phyloP scores from a whole-genome alignment of 2,113 vertebrate species.

The Stomatorhinus ivindoensis region DNA sequence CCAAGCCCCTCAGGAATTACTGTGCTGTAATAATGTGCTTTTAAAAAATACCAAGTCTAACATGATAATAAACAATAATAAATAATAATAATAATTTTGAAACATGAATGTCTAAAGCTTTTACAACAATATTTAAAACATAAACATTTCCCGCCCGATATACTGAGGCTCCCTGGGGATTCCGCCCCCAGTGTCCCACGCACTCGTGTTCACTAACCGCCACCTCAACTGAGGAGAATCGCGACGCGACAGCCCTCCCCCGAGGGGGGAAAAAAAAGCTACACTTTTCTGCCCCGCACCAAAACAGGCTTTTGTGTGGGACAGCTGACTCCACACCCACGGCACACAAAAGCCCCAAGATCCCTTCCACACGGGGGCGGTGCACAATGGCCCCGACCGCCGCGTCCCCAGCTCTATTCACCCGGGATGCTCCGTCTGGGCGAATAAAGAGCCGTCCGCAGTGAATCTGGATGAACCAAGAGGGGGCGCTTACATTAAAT shows the following conservation, averaged over 20 bases:
- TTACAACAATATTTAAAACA: background rate
- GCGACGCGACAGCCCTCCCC: background rate
- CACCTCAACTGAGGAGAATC: background rate
- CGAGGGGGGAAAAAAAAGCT: background rate
- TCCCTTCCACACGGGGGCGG: background rate
- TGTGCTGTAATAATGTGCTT: background rate
- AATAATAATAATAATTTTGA: background rate
- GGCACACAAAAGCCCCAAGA: constrained; percentile 15
- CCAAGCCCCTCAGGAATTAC: background rate
- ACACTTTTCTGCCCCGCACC: constrained; percentile 1
- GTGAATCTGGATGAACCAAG: constrained; percentile 35
- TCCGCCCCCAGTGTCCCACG: background rate
- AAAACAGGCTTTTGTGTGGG: background rate
- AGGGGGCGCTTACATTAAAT: constrained; percentile 33
- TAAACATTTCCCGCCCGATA: background rate
- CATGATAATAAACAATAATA: background rate
- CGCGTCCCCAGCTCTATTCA: constrained; percentile 35
- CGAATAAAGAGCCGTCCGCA: constrained; percentile 31
- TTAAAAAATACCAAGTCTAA: background rate
- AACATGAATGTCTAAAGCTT: background rate
- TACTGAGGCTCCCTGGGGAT: background rate
- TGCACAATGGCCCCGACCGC: background rate
- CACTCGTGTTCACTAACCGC: background rate
- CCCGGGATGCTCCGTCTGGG: background rate
- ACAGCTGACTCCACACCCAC: constrained; percentile 14